Base-by-base conservation (phyloP, 1,140 invertebrate species). In the Drosophila miranda region DNA sequence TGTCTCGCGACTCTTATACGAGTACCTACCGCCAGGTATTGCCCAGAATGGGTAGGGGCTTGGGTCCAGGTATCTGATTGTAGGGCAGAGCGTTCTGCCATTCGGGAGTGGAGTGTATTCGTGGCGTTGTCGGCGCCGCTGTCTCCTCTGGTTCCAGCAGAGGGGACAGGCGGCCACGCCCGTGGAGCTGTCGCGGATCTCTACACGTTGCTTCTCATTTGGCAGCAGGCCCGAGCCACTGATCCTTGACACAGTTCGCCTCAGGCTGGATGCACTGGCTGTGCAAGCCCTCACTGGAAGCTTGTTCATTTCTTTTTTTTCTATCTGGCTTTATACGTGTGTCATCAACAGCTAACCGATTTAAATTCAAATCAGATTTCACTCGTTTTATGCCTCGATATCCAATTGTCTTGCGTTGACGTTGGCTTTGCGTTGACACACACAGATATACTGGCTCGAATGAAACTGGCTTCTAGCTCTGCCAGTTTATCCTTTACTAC, bases 31-130 rank as follows among this genome's bases (percentile, higher is more conserved):
- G 90, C 96, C 96, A 97, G 9, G 95, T 95, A 84, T 97, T 97
- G 1, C 96, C 96, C 6, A 97, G 86, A 14, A 97, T 92, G 0
- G 96, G 96, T 14, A 97, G 91, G 0, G 96, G 94, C 82, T 93
- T 95, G 0, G 96, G 96, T 11, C 96, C 96, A 0, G 96, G 96
- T 41, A 97, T 94, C 67, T 95, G 93, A 5, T 94, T 93, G 78
- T 96, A 97, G 0, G 95, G 93, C 68, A 90, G 66, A 6, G 89
- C 89, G 68, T 90, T 90, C 48, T 89, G 86, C 89, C 89, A 90
- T 26, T 90, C 89, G 6, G 59, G 49, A 1, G 83, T 90, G 16
- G 57, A 59, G 41, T 89, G 86, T 41, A 90, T 66, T 4, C 59
- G 60, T 14, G 16, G 16, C n/a, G 21, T 11, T 52, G 13, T 38